phyloP scores from a whole-genome alignment of 2,797 vertebrate species.

The Falco peregrinus region DNA sequence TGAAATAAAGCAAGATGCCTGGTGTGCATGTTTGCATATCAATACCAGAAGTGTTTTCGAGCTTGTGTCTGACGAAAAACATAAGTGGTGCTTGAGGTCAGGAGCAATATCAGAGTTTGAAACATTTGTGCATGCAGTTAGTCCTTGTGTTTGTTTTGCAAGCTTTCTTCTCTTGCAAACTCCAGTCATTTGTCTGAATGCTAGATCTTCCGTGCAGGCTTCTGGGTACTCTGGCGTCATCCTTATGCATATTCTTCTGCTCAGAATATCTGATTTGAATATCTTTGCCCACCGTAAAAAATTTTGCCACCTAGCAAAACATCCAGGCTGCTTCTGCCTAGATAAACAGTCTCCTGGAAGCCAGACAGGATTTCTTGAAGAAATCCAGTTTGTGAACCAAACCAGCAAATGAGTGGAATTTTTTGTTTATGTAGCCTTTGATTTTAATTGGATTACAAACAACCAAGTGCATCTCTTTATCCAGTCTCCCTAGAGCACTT shows the following conservation, averaged over 20 bases:
- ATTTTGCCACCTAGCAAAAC: background rate
- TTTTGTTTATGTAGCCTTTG: background rate
- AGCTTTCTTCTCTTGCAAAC: background rate
- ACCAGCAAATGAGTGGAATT: background rate
- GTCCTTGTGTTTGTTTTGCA: background rate
- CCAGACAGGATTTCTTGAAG: background rate
- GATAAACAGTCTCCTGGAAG: background rate
- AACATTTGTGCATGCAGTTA: background rate
- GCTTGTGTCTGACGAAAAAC: background rate
- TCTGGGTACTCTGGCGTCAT: background rate
- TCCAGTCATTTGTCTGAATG: background rate
- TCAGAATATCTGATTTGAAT: background rate
- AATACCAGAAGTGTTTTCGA: background rate
- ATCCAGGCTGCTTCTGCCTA: background rate
- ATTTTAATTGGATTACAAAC: background rate
- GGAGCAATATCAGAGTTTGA: background rate
- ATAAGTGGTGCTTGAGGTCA: background rate
- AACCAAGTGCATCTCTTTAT: background rate
- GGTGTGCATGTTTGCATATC: background rate
- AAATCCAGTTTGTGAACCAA: background rate
- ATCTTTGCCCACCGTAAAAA: background rate
- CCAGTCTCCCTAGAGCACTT: background rate
- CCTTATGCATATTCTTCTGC: background rate
- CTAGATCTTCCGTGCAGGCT: background rate
- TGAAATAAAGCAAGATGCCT: background rate